Base-by-base conservation (phyloP, 2,113 vertebrate genomes). In the Eolophus roseicapilla region DNA sequence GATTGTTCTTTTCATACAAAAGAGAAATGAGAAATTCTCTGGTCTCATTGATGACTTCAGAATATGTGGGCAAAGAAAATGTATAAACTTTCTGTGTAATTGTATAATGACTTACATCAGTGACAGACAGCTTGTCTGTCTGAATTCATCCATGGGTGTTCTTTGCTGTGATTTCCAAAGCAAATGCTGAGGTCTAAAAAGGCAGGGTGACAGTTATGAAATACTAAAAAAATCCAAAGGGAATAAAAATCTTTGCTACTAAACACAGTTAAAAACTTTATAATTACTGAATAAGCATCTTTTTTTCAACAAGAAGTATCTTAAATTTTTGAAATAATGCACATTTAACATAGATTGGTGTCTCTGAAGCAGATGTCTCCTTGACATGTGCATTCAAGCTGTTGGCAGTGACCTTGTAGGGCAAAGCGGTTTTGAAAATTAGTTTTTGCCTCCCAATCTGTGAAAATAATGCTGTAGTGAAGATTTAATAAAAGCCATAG, bases 371-470 rank as follows among this genome's bases (percentile, higher is more conserved):
- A 98, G 98, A 98, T 98, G 98, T 98, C 98, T 98, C 92, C 88
- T 96, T 98, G 98, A 98, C 97, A 97, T 97, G 97, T 98, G 97
- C 93, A 87, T 94, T 95, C 98, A 98, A 98, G 98, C 97, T 98
- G 98, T 97, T 97, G 94, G 87, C 3, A 2, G 83, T 98, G 98
- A 98, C 98, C 98, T 98, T 98, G 98, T 94, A 97, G 96, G 97
- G 94, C 88, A 85, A 98, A 98, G 97, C 83, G 80, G 94, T 98
- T 98, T 98, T 98, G 96, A 97, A 98, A 97, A 98, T 98, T 81
- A 98, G 97, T 92, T 98, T 98, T 98, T 97, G 96, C 97, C 96
- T 98, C 94, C 90, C 96, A 97, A 97, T 97, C 97, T 98, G 97
- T 97, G 97, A 97, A 98, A 98, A 98, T 98, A 97, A 94, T 97